A percentile compares a stretch with the other conserved stretches of the same genome.
Conservation (phyloP, 2,113 vertebrate species). For the Leiothrix lutea region DNA sequence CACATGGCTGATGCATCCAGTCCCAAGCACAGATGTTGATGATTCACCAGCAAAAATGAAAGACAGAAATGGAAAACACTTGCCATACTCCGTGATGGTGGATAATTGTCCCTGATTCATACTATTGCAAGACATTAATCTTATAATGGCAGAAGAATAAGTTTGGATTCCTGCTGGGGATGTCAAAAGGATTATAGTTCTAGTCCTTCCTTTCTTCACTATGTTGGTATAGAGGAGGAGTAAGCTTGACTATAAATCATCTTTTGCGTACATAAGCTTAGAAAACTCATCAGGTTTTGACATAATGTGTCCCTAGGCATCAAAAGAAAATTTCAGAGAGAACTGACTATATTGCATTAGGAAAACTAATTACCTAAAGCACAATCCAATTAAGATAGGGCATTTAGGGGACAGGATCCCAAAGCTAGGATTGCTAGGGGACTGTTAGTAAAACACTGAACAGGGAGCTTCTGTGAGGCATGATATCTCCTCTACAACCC, state of each 20-base stretch:
- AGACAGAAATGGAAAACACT: neutral
- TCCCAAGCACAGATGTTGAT: neutral
- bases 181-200: neutral
- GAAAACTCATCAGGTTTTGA: neutral
- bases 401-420: slow-evolving; percentile 15
- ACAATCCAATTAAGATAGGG: slow-evolving; percentile 50
- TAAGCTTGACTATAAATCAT: neutral
- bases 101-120: neutral
- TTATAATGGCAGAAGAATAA: neutral
- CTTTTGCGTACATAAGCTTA: neutral
- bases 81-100: neutral
- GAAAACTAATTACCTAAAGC: slow-evolving; percentile 59
- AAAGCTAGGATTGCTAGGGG: neutral
- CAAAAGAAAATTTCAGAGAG: slow-evolving; percentile 7
- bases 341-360: neutral
- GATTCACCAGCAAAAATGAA: neutral
- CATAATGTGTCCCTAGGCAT: neutral
- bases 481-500: neutral
- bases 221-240: neutral
- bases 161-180: neutral
- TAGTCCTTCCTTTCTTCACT: neutral
- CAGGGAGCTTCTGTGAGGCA: neutral
- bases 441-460: neutral
- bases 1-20: neutral
- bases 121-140: neutral